phyloP scores from a whole-genome alignment of 2,797 vertebrate genomes.

The Chanos chanos region DNA sequence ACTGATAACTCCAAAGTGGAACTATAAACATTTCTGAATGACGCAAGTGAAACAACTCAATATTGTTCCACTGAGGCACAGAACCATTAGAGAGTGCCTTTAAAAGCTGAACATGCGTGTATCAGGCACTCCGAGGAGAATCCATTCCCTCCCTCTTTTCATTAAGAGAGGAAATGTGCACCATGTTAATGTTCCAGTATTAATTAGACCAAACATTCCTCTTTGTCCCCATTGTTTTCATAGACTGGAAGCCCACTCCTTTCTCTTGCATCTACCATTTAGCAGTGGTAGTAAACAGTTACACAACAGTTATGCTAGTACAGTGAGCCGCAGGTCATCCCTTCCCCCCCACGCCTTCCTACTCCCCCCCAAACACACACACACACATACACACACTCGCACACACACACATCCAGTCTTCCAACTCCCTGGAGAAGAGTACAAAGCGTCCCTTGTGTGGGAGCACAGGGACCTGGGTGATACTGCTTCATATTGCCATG shows the following conservation, averaged over 20 bases:
- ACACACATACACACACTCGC: not conserved
- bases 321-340: slow-evolving; percentile 38
- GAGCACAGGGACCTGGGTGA: slow-evolving; percentile 68
- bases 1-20: not conserved
- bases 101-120: slow-evolving; percentile 6
- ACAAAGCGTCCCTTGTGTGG: slow-evolving; percentile 69
- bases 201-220: slow-evolving; percentile 24
- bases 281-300: slow-evolving; percentile 41
- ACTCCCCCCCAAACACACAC: not conserved
- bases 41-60: not conserved
- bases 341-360: not conserved
- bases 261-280: slow-evolving; percentile 1
- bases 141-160: slow-evolving; percentile 1
- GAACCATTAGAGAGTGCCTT: not conserved
- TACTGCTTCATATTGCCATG: slow-evolving; percentile 60
- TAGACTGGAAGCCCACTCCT: slow-evolving; percentile 16
- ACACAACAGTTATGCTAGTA: slow-evolving; percentile 40
- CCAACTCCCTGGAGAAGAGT: slow-evolving; percentile 55
- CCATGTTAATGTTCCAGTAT: slow-evolving; percentile 21
- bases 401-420: slow-evolving; percentile 16
- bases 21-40: slow-evolving; percentile 1
- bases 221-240: slow-evolving; percentile 55
- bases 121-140: not conserved
- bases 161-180: slow-evolving; percentile 29
- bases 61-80: not conserved